These are phyloP conservation scores for Spondyliosoma cantharus DNA, from an alignment of 2,797 vertebrate species.

Conservation along the genomic window DNA sequence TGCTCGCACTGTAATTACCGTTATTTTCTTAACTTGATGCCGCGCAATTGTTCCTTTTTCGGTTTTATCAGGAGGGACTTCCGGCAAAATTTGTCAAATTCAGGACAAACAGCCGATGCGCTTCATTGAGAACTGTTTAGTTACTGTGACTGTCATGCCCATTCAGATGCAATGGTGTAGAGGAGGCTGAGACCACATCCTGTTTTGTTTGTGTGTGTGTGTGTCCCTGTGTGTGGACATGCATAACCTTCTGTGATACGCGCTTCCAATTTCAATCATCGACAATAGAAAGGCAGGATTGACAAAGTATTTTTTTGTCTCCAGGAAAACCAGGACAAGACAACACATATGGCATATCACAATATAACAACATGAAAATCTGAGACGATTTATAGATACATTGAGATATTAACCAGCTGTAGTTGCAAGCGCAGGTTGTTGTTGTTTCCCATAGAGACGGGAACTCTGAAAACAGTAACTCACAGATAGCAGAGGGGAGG, in stretches of 20 bases:
- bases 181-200: conserved; percentile 55
- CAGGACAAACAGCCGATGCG: conserved; percentile 20
- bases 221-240: not conserved
- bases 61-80: not conserved
- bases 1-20: conserved; percentile 18
- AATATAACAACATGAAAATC: too few relatives aligned
- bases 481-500: too few relatives aligned
- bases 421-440: too few relatives aligned
- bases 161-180: conserved; percentile 33
- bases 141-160: conserved; percentile 9
- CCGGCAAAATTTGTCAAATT: conserved; percentile 35
- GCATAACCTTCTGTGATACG: not conserved
- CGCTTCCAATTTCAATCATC: too few relatives aligned
- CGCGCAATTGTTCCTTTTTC: conserved; percentile 8
- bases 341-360: too few relatives aligned
- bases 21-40: not conserved
- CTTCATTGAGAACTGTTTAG: conserved; percentile 25
- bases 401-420: too few relatives aligned
- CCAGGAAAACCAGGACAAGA: too few relatives aligned
- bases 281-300: too few relatives aligned
- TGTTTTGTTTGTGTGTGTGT: conserved; percentile 55
- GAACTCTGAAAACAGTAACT: too few relatives aligned
- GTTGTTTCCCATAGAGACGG: too few relatives aligned
- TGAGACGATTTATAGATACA: too few relatives aligned
- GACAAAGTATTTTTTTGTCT: too few relatives aligned